Conservation (phyloP, 2,888 invertebrate genomes). For the Calameuta filiformis region DNA sequence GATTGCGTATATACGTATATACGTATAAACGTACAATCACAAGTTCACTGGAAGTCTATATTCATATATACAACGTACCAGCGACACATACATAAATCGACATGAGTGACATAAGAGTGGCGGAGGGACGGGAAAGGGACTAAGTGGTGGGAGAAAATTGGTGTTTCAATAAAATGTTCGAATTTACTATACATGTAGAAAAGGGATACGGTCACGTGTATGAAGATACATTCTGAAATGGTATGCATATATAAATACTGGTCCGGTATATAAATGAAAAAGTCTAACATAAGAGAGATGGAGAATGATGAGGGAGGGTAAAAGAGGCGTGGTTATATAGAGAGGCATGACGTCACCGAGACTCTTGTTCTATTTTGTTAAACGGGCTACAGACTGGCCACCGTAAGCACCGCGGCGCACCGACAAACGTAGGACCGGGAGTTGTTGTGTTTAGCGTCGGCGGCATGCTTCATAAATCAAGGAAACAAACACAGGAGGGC, state of each 20-base stretch:
- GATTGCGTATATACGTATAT: background rate
- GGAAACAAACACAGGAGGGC: conserved; percentile 60
- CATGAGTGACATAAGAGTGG: background rate
- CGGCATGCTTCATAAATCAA: conserved; percentile 63
- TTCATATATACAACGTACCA: background rate
- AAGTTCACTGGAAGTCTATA: background rate
- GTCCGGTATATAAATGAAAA: conserved; percentile 1
- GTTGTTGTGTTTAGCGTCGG: conserved; percentile 60
- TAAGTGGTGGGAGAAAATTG: background rate
- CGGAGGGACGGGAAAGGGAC: conserved; percentile 11
- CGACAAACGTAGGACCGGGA: conserved; percentile 22
- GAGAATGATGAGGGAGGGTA: conserved; percentile 8
- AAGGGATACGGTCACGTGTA: background rate
- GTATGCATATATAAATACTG: background rate
- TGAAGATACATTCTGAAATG: background rate
- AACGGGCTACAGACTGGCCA: conserved; percentile 25
- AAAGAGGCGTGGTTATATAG: conserved; percentile 40
- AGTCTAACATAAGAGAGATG: background rate
- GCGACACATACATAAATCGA: background rate
- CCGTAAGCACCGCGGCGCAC: conserved; percentile 10
- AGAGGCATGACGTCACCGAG: conserved; percentile 50
- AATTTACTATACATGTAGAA: too few relatives aligned
- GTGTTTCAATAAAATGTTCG: background rate
- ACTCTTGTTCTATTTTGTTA: conserved; percentile 56
- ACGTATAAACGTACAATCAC: background rate